Base-by-base conservation (phyloP, 2,113 vertebrate species). In the Triplophysa tibetana region DNA sequence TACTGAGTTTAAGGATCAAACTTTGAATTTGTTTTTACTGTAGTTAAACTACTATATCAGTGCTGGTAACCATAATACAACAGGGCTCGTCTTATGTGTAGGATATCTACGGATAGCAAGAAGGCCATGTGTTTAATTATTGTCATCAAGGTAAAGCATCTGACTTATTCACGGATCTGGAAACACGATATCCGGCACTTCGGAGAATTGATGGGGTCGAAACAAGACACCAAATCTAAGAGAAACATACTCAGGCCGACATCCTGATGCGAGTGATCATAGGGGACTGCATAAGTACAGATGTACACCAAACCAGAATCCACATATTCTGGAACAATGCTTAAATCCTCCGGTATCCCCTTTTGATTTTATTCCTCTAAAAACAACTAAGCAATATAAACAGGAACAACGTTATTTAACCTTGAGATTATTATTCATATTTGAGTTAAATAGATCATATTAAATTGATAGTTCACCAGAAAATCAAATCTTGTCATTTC, bases 181-280 rank as follows among this genome's bases (percentile, higher is more conserved):
- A 38, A 86, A 84, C 64, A 73, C 2, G 68, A 85, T 70, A 85
- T 84, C 81, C 38, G 23, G 64, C 72, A 81, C 79, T 77, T 76
- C 24, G n/a, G 16, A n/a, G 43, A 16, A 65, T 16, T 29, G 21
- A 84, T 19, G 43, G 2, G 19, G 17, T 67, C 79, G 84, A 84
- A 43, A 75, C 68, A 6, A 60, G 41, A 73, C 62, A 60, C 70
- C 19, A 17, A 26, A 52, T 50, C 45, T 65, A 10, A 12, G 33
- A 41, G 67, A 52, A 23, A 50, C 67, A 26, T 21, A 66, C 64
- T 50, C 14, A 17, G 17, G 17, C 29, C 29, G 14, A 52, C 19
- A 24, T 9, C 48, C 9, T 52, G 4, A 23, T 45, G 41, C 21
- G 41, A 48, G 14, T 23, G 16, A 19, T 19, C 12, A 69, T 45